Evolutionary conservation across 2,888 invertebrate genomes (phyloP).

Genomic region (Tenthredo distinguenda): DNA sequence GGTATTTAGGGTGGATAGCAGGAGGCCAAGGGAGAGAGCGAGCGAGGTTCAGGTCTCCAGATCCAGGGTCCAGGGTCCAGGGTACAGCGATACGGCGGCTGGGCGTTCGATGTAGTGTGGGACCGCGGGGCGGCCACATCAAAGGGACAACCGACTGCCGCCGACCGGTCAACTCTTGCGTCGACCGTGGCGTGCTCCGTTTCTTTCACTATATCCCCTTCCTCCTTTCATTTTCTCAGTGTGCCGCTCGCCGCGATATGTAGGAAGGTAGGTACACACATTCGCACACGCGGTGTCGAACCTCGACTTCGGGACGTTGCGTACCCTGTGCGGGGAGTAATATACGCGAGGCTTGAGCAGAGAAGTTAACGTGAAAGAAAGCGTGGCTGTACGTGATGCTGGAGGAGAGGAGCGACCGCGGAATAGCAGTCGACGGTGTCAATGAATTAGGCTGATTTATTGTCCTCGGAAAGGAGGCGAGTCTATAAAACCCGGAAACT

Average conservation of each 20-base stretch:
- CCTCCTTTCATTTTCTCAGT: conserved; percentile 4
- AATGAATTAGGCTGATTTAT: neutral
- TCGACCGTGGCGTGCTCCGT: conserved; percentile 48
- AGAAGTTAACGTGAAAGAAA: neutral
- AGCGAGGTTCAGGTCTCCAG: neutral
- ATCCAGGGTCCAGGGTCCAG: neutral
- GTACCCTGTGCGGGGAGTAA: neutral
- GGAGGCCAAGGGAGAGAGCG: neutral
- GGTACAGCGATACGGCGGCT: conserved; percentile 17
- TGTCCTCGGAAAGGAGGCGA: neutral
- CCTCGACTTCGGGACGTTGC: neutral
- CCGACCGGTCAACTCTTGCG: conserved; percentile 57
- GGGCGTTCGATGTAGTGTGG: conserved; percentile 35
- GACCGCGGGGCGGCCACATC: conserved; percentile 71
- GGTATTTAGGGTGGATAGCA: conserved; percentile 47
- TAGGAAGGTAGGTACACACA: conserved; percentile 49
- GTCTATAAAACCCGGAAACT: neutral
- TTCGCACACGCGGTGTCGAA: neutral
- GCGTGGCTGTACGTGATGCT: neutral
- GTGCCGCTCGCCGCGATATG: conserved; percentile 35
- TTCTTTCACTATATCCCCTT: conserved; percentile 41
- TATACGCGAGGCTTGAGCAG: neutral
- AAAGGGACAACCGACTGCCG: conserved; percentile 74
- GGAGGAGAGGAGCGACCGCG: neutral
- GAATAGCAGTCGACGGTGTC: neutral